Evolutionary conservation across 1,140 invertebrate genomes (phyloP).

Genomic region (Macrobrachium rosenbergii): DNA sequence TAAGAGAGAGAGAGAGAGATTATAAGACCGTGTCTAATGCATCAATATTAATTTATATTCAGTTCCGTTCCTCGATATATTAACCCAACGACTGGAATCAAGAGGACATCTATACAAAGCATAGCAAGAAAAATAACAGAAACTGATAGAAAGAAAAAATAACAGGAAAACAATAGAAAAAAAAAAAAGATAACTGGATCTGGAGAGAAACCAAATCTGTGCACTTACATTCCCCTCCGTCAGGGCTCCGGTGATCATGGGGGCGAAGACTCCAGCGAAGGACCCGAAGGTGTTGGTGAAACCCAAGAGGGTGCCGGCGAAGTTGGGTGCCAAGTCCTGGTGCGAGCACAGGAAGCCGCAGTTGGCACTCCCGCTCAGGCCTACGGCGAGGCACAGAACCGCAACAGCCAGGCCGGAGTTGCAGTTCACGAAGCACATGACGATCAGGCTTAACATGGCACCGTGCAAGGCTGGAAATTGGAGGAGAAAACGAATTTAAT

Average conservation of each 20-base stretch:
- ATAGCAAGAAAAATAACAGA: background rate
- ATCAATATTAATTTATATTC: background rate
- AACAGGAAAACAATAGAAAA: background rate
- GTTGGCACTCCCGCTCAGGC: slow-evolving; percentile 78
- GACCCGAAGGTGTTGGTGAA: slow-evolving; percentile 76
- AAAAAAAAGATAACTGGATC: background rate
- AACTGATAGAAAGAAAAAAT: background rate
- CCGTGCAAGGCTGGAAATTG: slow-evolving; percentile 76
- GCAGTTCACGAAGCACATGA: slow-evolving; percentile 84
- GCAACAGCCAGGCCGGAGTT: slow-evolving; percentile 79
- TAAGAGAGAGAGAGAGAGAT: background rate
- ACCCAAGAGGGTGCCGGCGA: slow-evolving; percentile 80
- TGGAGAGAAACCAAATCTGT: background rate
- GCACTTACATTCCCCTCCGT: slow-evolving; percentile 68
- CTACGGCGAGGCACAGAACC: slow-evolving; percentile 80
- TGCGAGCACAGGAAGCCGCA: slow-evolving; percentile 74
- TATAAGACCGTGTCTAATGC: too few relatives aligned
- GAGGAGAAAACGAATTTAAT: background rate
- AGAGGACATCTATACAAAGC: background rate
- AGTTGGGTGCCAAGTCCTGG: slow-evolving; percentile 83
- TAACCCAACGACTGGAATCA: background rate
- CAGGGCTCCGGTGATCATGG: slow-evolving; percentile 73
- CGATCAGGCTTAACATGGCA: slow-evolving; percentile 81
- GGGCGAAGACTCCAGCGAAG: slow-evolving; percentile 69
- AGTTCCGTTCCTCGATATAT: background rate